Conservation (phyloP, 2,113 vertebrate species). For the Seriola rivoliana region DNA sequence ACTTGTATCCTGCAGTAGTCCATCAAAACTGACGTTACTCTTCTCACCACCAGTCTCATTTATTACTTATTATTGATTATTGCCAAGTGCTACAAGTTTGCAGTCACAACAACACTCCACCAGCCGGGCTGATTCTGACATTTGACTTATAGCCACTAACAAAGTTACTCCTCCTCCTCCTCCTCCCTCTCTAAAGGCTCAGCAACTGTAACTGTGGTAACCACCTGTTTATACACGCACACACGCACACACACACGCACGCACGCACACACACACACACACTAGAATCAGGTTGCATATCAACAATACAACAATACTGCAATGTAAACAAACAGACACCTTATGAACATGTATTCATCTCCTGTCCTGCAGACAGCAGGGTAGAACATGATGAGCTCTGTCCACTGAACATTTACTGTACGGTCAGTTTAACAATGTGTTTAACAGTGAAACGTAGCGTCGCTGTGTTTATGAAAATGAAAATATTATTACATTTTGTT, state of each 20-base stretch:
- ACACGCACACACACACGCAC: constrained; percentile 2
- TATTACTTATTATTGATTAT: not conserved
- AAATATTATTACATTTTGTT: no score
- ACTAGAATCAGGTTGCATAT: constrained; percentile 54
- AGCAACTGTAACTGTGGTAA: constrained; percentile 34
- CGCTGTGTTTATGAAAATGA: no score
- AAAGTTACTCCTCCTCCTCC: not conserved
- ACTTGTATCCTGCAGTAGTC: not conserved
- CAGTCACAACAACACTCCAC: no score
- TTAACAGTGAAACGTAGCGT: no score
- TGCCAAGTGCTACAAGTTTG: not conserved
- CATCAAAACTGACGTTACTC: no score
- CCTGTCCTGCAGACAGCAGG: no score
- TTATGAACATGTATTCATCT: no score
- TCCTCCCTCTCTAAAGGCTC: not conserved
- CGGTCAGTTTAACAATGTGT: no score
- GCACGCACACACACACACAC: constrained; percentile 8
- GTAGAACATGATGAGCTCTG: no score
- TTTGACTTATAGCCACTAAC: no score
- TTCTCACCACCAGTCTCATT: not conserved
- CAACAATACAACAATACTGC: constrained; percentile 33
- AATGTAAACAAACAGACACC: not conserved
- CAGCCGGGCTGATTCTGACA: no score
- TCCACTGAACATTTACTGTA: no score
- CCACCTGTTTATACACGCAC: constrained; percentile 24